These are phyloP conservation scores for Achlya flavicornis DNA, from an alignment of 2,888 invertebrate species.

Conservation along the genomic window DNA sequence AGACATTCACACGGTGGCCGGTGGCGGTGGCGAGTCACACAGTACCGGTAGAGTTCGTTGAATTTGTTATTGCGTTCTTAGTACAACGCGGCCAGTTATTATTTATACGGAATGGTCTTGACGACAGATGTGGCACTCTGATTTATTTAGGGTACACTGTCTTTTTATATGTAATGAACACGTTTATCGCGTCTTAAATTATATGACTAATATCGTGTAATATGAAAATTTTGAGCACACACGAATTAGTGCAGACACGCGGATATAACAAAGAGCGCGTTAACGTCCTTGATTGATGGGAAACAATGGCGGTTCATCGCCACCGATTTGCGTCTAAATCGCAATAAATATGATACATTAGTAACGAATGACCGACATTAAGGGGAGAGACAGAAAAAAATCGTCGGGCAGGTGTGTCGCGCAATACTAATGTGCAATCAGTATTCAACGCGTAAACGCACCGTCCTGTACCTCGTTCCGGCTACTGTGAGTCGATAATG, in stretches of 20 bases:
- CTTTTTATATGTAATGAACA: conserved; percentile 53
- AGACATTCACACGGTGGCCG: conserved; percentile 82
- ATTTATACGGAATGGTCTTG: conserved; percentile 68
- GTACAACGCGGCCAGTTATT: conserved; percentile 77
- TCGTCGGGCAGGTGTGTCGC: conserved; percentile 79
- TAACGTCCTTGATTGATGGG: conserved; percentile 64
- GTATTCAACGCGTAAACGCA: conserved; percentile 77
- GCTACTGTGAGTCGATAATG: conserved; percentile 84
- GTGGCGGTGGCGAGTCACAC: conserved; percentile 76
- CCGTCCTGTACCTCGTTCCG: conserved; percentile 84
- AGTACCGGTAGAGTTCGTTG: conserved; percentile 83
- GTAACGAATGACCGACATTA: conserved; percentile 82
- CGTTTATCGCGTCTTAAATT: conserved; percentile 44
- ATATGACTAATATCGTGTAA: conserved; percentile 46
- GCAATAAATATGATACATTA: conserved; percentile 81
- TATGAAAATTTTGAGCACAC: conserved; percentile 17
- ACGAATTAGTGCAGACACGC: conserved; percentile 14
- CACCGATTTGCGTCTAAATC: conserved; percentile 65
- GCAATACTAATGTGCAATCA: conserved; percentile 83
- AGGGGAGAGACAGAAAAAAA: conserved; percentile 80
- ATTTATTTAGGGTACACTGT: conserved; percentile 68
- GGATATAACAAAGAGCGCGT: conserved; percentile 51
- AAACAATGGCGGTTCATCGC: conserved; percentile 68
- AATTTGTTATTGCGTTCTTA: conserved; percentile 83
- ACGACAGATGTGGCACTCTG: conserved; percentile 70